Conservation (phyloP, 2,113 vertebrate genomes). For the Aspiorhynchus laticeps region DNA sequence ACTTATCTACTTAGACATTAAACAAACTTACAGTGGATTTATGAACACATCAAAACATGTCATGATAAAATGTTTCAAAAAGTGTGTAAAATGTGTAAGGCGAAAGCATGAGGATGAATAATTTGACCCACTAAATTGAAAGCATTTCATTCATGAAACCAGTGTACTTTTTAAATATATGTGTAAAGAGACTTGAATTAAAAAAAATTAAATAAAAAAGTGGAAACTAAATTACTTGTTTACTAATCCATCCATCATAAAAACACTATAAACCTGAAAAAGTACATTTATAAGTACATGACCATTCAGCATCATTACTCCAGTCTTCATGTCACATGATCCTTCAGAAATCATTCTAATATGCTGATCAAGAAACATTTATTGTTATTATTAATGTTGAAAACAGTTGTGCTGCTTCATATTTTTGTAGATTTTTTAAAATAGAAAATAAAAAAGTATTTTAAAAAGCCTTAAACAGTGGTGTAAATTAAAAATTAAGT, state of each 20-base stretch:
- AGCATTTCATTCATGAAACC: neutral
- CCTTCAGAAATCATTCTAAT: neutral
- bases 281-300: too few species aligned
- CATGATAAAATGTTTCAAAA: neutral
- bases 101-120: neutral
- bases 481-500: neutral
- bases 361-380: neutral
- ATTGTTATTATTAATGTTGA: neutral
- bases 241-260: neutral
- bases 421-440: neutral
- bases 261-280: neutral
- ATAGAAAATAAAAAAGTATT: neutral
- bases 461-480: neutral
- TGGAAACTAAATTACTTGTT: neutral
- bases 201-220: neutral
- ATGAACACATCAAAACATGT: neutral
- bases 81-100: neutral
- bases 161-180: neutral
- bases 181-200: neutral
- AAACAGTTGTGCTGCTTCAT: neutral
- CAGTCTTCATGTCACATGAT: neutral
- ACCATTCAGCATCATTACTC: neutral
- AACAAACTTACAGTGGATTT: neutral
- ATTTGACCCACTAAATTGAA: neutral
- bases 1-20: slow-evolving; percentile 20